Percentiles rank a stretch among this genome's conserved stretches.
These are phyloP conservation scores for Platerodrilus igneus DNA, from an alignment of 2,888 invertebrate species.

Conservation along the genomic window DNA sequence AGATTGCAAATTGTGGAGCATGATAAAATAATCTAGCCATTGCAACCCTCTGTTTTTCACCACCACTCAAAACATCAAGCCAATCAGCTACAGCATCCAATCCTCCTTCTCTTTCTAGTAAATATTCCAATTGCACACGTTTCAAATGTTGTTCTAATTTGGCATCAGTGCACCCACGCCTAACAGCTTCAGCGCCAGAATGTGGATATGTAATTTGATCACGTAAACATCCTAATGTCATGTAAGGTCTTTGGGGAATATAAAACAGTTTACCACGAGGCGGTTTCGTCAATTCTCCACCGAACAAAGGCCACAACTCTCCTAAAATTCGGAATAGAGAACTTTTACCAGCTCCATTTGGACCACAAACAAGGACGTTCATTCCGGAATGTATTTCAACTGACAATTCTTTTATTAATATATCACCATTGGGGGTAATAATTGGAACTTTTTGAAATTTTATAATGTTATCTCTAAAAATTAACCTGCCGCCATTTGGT, in stretches of 20 bases:
- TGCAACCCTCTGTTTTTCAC: conserved; percentile 97
- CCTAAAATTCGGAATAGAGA: conserved; percentile 95
- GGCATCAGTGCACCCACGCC: conserved; percentile 72
- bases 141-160: conserved; percentile 73
- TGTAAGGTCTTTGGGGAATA: conserved; percentile 95
- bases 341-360: conserved; percentile 97
- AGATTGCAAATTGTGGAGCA: conserved; percentile 95
- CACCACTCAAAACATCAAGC: conserved; percentile 97
- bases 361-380: conserved; percentile 97
- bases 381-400: conserved; percentile 87
- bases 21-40: conserved; percentile 98
- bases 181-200: conserved; percentile 76
- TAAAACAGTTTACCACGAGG: conserved; percentile 92
- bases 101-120: conserved; percentile 79
- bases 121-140: conserved; percentile 78
- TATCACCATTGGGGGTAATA: conserved; percentile 96
- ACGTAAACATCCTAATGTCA: conserved; percentile 91
- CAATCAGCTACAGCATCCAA: conserved; percentile 95
- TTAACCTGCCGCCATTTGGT: conserved; percentile 74
- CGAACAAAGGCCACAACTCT: conserved; percentile 96
- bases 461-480: conserved; percentile 83
- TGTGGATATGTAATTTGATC: conserved; percentile 94
- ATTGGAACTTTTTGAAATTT: conserved; percentile 90
- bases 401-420: conserved; percentile 80
- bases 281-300: conserved; percentile 92